Evolutionary conservation across 2,888 invertebrate species (phyloP).

Genomic region (Epinotia bilunana): DNA sequence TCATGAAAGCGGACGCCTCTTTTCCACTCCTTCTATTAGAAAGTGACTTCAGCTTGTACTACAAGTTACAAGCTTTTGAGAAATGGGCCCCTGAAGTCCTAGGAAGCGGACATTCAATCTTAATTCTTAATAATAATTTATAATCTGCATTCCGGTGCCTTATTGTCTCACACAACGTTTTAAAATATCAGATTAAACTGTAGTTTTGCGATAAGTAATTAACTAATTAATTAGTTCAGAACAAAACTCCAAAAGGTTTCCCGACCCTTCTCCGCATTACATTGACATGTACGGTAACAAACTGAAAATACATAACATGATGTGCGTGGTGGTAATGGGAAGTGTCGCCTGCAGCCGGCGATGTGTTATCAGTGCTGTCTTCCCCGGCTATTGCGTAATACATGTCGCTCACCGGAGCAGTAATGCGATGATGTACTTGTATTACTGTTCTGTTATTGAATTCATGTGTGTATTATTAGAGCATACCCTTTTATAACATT

Average conservation of each 20-base stretch:
- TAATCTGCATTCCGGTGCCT: no score
- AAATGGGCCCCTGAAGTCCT: no score
- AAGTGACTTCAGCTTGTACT: no score
- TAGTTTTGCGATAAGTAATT: no score
- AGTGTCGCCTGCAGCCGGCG: constrained; percentile 53
- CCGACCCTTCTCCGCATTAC: constrained; percentile 9
- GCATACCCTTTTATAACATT: not conserved
- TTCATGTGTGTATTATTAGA: not conserved
- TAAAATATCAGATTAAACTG: no score
- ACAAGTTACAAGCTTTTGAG: no score
- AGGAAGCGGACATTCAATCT: no score
- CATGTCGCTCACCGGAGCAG: constrained; percentile 17
- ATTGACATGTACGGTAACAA: constrained; percentile 2
- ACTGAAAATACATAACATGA: constrained; percentile 28
- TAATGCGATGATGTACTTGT: not conserved
- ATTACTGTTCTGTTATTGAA: not conserved
- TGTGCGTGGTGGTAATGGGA: constrained; percentile 49
- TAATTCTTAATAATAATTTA: no score
- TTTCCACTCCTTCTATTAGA: no score
- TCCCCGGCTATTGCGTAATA: constrained; percentile 40
- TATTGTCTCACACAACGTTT: no score
- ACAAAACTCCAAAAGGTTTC: not conserved
- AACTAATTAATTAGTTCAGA: not conserved
- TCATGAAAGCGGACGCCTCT: no score
- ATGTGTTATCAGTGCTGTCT: constrained; percentile 44